Evolutionary conservation across 2,888 invertebrate species (phyloP), one percentile per base, ranked within the genome.

Genomic region (Nudaria mundana): DNA sequence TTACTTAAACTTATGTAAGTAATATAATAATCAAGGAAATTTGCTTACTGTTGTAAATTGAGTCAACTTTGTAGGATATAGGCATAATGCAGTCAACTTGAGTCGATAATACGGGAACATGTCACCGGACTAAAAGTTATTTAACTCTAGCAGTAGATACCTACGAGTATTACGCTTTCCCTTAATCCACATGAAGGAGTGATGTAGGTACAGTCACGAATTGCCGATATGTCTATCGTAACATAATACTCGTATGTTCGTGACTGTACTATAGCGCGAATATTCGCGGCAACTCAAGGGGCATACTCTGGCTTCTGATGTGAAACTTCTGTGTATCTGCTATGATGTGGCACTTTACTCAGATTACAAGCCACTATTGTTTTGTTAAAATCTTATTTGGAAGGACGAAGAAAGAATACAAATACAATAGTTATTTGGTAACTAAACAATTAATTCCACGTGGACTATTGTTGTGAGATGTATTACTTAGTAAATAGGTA

Each of bases 341-440:
- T 43, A 8, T 18, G 3, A 7, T 15, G 22, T 36, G 35, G 8
- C 30, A 20, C 2, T 2, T 3, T 20, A 13, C 10, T 12, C 16
- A 32, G 4, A 7, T 30, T 29, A 41, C 37, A 13, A 29, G 32
- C 16, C 10, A 29, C 24, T 25, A 42, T 42, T 33, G 37, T 35
- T 22, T 36, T 41, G 29, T 33, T 29, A 10, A 22, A 34, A 20
- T 18, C 12, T 22, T 37, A 23, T 11, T 41, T 41, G 29, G 30
- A 36, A 20, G 33, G 25, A 28, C 37, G 26, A 20, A 37, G 12
- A 48, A 48, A 43, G 33, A 57, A 32, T 37, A 33, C 1, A 0
- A 41, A 24, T 26, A 34, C 7, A 18, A 3, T 18, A 18, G 18
- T 18, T 13, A 4, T 4, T 22, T 23, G 25, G 23, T 8, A 5